Evolutionary conservation across 2,113 vertebrate species (phyloP).

Genomic region (Macrotis lagotis): DNA sequence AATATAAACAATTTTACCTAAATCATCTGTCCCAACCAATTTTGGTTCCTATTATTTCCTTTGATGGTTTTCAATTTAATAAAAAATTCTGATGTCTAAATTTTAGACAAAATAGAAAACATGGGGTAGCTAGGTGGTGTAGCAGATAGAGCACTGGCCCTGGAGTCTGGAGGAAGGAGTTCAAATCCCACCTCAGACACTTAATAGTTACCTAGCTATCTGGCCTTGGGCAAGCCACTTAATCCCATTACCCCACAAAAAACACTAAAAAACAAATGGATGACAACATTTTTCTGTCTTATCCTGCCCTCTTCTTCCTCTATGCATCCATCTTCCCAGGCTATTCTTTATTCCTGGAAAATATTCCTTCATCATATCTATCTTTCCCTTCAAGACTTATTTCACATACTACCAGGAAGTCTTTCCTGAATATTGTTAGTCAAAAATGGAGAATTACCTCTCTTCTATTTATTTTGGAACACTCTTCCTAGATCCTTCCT

Average conservation of each 20-base stretch:
- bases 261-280: too few species aligned
- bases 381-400: not conserved
- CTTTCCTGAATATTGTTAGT: not conserved
- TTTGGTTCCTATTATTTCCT: not conserved
- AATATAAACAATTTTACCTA: not conserved
- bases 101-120: too few species aligned
- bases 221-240: too few species aligned
- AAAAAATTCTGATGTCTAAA: too few species aligned
- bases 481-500: not conserved
- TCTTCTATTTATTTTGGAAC: not conserved
- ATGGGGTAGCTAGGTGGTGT: too few species aligned
- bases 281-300: too few species aligned
- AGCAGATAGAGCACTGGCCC: too few species aligned
- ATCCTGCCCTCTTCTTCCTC: not conserved
- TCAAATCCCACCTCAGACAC: too few species aligned
- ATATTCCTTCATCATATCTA: not conserved
- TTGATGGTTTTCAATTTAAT: too few species aligned
- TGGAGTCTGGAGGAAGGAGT: too few species aligned
- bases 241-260: too few species aligned
- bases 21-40: not conserved
- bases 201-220: too few species aligned
- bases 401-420: not conserved
- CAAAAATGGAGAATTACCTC: not conserved
- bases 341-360: not conserved
- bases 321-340: not conserved